These are phyloP conservation scores for Pseudococcus jackbeardsleyi DNA, from an alignment of 2,888 invertebrate genomes.

Conservation along the genomic window DNA sequence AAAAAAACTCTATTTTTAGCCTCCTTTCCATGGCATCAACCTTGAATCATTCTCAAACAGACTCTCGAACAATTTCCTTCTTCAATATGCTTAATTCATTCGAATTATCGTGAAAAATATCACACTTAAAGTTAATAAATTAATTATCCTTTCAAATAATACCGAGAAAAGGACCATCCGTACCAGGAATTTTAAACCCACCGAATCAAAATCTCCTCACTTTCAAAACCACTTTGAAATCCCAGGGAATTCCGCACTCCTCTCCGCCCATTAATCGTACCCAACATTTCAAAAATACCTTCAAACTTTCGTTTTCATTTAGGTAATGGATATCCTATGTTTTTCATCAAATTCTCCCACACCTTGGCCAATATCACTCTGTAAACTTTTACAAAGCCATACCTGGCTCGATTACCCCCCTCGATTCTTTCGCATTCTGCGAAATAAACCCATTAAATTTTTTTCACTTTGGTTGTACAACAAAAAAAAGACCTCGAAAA, in stretches of 20 bases:
- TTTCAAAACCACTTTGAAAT: neutral
- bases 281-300: neutral
- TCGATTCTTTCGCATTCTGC: neutral
- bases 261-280: neutral
- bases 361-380: neutral
- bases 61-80: no score
- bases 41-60: no score
- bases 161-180: no score
- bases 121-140: no score
- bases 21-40: no score
- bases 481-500: neutral
- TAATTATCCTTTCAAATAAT: no score
- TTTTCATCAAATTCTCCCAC: neutral
- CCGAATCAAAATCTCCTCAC: neutral
- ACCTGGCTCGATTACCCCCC: neutral
- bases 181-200: neutral
- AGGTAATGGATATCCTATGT: neutral
- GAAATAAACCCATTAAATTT: neutral
- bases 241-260: neutral
- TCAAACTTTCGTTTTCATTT: neutral
- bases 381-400: slow-evolving; percentile 8
- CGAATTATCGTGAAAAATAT: neutral
- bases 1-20: no score
- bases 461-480: neutral
- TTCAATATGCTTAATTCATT: neutral